Evolutionary conservation across 2,797 vertebrate species (phyloP), one percentile per base, ranked within the genome.

Genomic region (Echiichthys vipera): DNA sequence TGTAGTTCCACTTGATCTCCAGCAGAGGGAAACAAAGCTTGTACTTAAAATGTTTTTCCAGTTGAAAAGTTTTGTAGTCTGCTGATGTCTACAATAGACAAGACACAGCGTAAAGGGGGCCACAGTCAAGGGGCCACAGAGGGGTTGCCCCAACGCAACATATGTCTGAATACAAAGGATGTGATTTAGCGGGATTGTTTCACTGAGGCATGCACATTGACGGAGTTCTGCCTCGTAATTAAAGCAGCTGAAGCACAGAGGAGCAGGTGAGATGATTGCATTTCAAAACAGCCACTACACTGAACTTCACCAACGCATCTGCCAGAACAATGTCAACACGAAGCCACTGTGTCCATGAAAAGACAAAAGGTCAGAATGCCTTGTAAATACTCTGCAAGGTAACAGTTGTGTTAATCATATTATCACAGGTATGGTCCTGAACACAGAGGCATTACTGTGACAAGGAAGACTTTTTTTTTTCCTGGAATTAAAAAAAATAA

Each of bases 21-120:
- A 91, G 77, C 79, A 91, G 92, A 83, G 85, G 86, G 92, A 77
- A 86, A 89, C 90, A 92, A 78, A 78, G 64, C 37, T 54, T 15
- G 5, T 0, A 29, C 14, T n/a, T 36, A 2, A 30, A 73, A 50
- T 43, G 12, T 51, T 62, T 18, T 37, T 30, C 4, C 1, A 22
- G n/a, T 42, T 65, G 1, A 68, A 85, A 89, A 84, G 57, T 83
- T 82, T 58, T 62, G 36, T 15, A 12, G 30, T 50, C 46, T 34
- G 18, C 27, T 43, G 42, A 39, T 13, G 54, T 63, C n/a, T 73
- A 43, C n/a, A 49, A 14, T 51, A 30, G 9, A 65, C 29, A 30
- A 66, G 27, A 67, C 32, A 46, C 27, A 32, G 8, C 43, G 7
- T 3, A 7, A 10, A 27, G 13, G 37, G 18, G 20, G 34, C 34